These are phyloP conservation scores for Mythimna loreyi DNA, from an alignment of 2,888 invertebrate species.

Conservation along the genomic window DNA sequence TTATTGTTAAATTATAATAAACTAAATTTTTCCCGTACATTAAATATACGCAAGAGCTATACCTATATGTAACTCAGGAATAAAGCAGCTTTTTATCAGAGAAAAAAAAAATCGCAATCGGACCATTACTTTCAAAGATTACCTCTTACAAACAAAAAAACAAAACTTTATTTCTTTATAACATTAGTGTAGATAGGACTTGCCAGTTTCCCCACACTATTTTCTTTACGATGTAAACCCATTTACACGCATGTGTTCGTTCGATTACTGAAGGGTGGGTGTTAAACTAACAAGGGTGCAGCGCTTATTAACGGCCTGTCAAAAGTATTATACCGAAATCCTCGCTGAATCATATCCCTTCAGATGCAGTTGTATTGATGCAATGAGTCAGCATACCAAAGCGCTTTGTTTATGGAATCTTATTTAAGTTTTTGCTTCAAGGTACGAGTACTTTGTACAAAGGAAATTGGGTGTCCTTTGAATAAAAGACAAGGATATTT, in stretches of 20 bases:
- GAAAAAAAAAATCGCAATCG: no score
- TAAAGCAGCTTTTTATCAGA: no score
- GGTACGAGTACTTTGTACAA: background rate
- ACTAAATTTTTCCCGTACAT: no score
- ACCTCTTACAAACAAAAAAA: no score
- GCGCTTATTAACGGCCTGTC: conserved; percentile 87
- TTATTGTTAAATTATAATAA: conserved; percentile 33
- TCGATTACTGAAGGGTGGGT: conserved; percentile 79
- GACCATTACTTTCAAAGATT: no score
- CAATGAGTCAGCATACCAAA: conserved; percentile 56
- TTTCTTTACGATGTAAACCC: conserved; percentile 68
- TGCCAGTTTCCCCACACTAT: conserved; percentile 48
- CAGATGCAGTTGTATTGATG: conserved; percentile 68
- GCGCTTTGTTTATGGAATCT: conserved; percentile 19
- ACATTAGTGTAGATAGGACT: conserved; percentile 8
- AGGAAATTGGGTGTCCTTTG: conserved; percentile 19
- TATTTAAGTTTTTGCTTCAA: conserved; percentile 26
- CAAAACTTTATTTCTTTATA: no score
- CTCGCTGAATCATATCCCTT: conserved; percentile 78
- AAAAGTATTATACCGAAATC: conserved; percentile 83
- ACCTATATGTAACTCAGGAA: no score
- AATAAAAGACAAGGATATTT: background rate
- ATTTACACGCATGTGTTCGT: conserved; percentile 78
- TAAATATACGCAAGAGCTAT: no score
- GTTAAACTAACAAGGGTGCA: conserved; percentile 87